These are phyloP conservation scores for Andricus grossulariae DNA, from an alignment of 1,140 invertebrate genomes.

Conservation along the genomic window DNA sequence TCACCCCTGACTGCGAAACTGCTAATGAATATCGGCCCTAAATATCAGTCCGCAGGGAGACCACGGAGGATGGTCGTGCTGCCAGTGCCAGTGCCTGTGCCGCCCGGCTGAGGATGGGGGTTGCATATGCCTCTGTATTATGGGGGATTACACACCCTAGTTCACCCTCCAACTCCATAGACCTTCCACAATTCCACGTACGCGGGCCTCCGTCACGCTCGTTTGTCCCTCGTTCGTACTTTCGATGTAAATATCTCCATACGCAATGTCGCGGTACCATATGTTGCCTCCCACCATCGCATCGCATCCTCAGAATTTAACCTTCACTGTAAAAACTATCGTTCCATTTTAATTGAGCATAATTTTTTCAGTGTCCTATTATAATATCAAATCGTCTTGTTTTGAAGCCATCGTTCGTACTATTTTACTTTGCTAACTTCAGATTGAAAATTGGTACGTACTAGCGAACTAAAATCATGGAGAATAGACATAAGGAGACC, in stretches of 20 bases:
- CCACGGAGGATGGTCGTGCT: constrained; percentile 42
- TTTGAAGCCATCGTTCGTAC: too few relatives aligned
- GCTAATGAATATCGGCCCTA: constrained; percentile 77
- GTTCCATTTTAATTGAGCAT: too few relatives aligned
- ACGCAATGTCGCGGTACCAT: constrained; percentile 56
- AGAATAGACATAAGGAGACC: too few relatives aligned
- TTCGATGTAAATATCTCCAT: constrained; percentile 33
- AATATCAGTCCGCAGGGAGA: constrained; percentile 74
- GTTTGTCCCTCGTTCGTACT: constrained; percentile 63
- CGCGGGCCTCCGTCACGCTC: constrained; percentile 69
- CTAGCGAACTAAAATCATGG: too few relatives aligned
- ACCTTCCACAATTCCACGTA: constrained; percentile 46
- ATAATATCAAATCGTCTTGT: too few relatives aligned
- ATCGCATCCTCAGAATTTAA: neutral
- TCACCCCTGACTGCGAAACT: constrained; percentile 67
- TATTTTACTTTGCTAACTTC: too few relatives aligned
- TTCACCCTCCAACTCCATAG: constrained; percentile 50
- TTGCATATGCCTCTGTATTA: constrained; percentile 72
- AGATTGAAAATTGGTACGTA: too few relatives aligned
- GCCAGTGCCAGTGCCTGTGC: neutral
- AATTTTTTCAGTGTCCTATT: too few relatives aligned
- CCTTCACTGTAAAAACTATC: too few relatives aligned
- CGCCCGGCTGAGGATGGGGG: constrained; percentile 43
- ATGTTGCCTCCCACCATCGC: constrained; percentile 55
- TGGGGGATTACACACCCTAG: constrained; percentile 67